Evolutionary conservation across 2,797 vertebrate genomes (phyloP).

Genomic region (Halcyon smyrnensis): DNA sequence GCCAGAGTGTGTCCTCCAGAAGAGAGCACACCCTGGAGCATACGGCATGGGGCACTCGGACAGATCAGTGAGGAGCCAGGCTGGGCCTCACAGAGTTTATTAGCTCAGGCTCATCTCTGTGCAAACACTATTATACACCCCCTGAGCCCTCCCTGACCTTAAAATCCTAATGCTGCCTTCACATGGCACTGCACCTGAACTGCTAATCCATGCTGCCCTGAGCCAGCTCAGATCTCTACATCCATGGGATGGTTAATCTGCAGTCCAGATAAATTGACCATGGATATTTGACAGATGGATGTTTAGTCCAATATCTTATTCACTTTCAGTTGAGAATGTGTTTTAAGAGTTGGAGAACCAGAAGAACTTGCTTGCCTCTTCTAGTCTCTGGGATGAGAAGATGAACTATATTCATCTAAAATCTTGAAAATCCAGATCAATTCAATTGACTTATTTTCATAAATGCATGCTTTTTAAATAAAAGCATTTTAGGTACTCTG

Average conservation of each 20-base stretch:
- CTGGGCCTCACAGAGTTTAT: background rate
- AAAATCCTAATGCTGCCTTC: background rate
- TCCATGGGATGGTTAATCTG: background rate
- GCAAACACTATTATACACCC: background rate
- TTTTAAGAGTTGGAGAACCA: background rate
- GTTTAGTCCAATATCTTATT: background rate
- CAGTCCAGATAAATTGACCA: background rate
- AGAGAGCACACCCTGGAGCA: background rate
- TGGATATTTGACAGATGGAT: background rate
- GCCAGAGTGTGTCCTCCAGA: background rate
- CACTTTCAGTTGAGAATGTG: background rate
- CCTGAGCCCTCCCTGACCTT: background rate
- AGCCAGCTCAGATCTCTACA: background rate
- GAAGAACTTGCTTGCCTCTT: background rate
- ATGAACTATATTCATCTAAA: background rate
- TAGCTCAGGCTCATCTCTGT: background rate
- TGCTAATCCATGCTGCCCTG: rapidly evolving
- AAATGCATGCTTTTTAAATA: background rate
- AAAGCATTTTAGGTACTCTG: background rate
- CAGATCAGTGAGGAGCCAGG: background rate
- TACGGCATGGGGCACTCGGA: background rate
- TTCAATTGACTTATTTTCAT: background rate
- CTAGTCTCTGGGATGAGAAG: background rate
- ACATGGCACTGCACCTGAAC: background rate
- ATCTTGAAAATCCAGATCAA: background rate